phyloP scores from a whole-genome alignment of 2,888 invertebrate genomes.

The Drosophila testacea region DNA sequence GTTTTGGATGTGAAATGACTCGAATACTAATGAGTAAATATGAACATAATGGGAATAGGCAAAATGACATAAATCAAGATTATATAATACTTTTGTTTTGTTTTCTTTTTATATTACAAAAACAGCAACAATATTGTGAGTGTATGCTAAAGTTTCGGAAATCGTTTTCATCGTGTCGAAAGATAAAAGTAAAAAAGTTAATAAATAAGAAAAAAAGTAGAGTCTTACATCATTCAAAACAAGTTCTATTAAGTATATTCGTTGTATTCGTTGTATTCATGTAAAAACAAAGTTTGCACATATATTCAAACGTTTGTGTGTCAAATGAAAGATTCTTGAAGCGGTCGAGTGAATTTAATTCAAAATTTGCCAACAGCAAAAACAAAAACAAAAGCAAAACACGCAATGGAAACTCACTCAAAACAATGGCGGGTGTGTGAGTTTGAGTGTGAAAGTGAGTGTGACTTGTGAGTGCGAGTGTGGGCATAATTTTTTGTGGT shows the following conservation, averaged over 20 bases:
- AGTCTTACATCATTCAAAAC: constrained; percentile 74
- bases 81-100: constrained; percentile 35
- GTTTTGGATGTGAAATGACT: constrained; percentile 9
- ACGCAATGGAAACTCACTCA: constrained; percentile 48
- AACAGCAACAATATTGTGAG: not conserved
- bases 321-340: constrained; percentile 47
- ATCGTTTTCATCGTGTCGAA: not conserved
- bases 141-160: constrained; percentile 4
- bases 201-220: constrained; percentile 35
- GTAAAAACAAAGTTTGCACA: constrained; percentile 10
- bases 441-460: constrained; percentile 10
- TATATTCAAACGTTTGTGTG: constrained; percentile 51
- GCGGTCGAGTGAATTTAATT: constrained; percentile 38
- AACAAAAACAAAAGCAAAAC: constrained; percentile 29
- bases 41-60: constrained; percentile 10
- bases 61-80: constrained; percentile 31
- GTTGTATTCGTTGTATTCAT: constrained; percentile 5
- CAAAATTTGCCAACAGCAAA: constrained; percentile 28
- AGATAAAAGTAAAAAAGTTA: constrained; percentile 32
- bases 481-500: constrained; percentile 11
- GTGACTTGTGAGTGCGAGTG: constrained; percentile 14
- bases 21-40: constrained; percentile 29
- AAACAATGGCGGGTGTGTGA: constrained; percentile 26
- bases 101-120: constrained; percentile 12
- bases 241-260: constrained; percentile 42